These are phyloP conservation scores for Cabera pusaria DNA, from an alignment of 2,888 invertebrate genomes.

Conservation along the genomic window DNA sequence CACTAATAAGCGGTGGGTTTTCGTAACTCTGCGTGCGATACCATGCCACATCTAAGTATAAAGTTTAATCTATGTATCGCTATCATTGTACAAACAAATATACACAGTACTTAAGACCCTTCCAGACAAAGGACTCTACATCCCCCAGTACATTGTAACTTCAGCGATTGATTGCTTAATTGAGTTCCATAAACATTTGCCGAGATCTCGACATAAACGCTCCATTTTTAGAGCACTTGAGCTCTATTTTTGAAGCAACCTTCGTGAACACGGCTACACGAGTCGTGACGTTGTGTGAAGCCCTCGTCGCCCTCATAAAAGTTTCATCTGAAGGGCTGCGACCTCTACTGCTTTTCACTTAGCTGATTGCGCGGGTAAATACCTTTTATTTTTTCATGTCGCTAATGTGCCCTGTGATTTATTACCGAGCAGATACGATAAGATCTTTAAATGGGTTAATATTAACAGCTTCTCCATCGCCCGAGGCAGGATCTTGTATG, in stretches of 20 bases:
- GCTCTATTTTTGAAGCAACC: slow-evolving; percentile 24
- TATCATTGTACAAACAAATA: slow-evolving; percentile 5
- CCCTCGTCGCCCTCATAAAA: slow-evolving; percentile 34
- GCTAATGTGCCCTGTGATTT: slow-evolving; percentile 32
- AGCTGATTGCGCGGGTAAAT: slow-evolving; percentile 28
- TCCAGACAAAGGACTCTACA: slow-evolving; percentile 10
- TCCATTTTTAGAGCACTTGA: slow-evolving; percentile 21
- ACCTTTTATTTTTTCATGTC: slow-evolving; percentile 26
- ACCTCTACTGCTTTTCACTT: slow-evolving; percentile 20
- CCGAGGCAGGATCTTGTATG: slow-evolving; percentile 5
- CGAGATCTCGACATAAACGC: slow-evolving; percentile 13
- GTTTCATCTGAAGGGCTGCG: slow-evolving; percentile 34
- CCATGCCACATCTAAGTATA: no score
- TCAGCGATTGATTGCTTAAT: slow-evolving; percentile 19
- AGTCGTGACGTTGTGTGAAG: slow-evolving; percentile 21
- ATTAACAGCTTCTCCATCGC: slow-evolving; percentile 3
- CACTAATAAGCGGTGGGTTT: no score
- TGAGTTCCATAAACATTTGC: slow-evolving; percentile 17
- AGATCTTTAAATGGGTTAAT: slow-evolving; percentile 21
- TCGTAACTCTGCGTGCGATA: no score
- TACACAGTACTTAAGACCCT: slow-evolving; percentile 4
- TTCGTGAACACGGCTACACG: slow-evolving; percentile 9
- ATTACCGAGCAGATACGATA: slow-evolving; percentile 18
- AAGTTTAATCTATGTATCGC: no score
- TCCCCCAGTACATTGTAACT: slow-evolving; percentile 9